Evolutionary conservation across 2,888 invertebrate genomes (phyloP).

Genomic region (Augiades crinisus): DNA sequence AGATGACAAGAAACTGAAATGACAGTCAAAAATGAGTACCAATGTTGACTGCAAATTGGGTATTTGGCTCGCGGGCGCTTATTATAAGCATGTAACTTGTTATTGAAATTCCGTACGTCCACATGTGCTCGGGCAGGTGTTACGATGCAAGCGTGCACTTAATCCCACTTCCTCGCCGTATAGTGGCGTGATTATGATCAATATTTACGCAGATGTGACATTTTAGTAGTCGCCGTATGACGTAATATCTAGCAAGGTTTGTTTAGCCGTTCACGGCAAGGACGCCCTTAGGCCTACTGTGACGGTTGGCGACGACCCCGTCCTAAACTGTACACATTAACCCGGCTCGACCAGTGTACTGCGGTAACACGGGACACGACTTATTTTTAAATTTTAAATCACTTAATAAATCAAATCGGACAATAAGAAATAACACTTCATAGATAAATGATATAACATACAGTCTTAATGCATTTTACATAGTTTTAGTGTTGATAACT

Average conservation of each 20-base stretch:
- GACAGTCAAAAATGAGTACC: background rate
- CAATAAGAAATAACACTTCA: too few relatives aligned
- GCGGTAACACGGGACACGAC: constrained; percentile 33
- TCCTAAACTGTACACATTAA: background rate
- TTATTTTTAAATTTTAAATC: background rate
- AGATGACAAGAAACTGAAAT: background rate
- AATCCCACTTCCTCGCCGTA: constrained; percentile 48
- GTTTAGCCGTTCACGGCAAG: constrained; percentile 50
- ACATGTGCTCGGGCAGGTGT: constrained; percentile 46
- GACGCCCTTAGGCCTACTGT: constrained; percentile 42
- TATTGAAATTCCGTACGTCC: constrained; percentile 12
- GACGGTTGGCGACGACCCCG: constrained; percentile 45
- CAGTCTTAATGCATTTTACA: too few relatives aligned
- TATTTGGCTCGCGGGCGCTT: background rate
- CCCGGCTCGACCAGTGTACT: too few relatives aligned
- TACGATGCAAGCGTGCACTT: constrained; percentile 50
- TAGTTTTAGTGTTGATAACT: too few relatives aligned
- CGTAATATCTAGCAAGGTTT: constrained; percentile 54
- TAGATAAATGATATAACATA: too few relatives aligned
- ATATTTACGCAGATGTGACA: constrained; percentile 75
- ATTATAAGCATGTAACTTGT: constrained; percentile 29
- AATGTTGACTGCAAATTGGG: background rate
- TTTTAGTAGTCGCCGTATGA: constrained; percentile 53
- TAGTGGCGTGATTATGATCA: constrained; percentile 67
- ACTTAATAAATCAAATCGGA: too few relatives aligned